Percentiles rank a stretch among this genome's conserved stretches.
phyloP scores from a whole-genome alignment of 2,888 invertebrate species.

The Myopa tessellatipennis region DNA sequence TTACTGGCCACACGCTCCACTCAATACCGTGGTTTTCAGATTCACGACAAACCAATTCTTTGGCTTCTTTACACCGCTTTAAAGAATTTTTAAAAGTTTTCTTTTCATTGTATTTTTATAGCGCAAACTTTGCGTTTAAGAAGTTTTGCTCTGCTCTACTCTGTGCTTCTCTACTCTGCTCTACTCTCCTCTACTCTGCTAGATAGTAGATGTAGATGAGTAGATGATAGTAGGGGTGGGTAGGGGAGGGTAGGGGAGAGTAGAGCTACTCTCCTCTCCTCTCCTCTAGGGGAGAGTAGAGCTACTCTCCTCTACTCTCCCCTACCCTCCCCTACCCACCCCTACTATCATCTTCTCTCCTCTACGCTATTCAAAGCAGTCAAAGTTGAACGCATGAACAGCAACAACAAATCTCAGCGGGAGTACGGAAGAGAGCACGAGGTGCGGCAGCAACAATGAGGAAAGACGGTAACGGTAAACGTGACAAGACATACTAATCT shows the following conservation, averaged over 20 bases:
- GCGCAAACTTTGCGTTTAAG: not conserved
- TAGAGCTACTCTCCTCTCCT: too few species aligned
- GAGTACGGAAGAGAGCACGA: slow-evolving; percentile 1
- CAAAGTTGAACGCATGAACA: not conserved
- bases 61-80: slow-evolving; percentile 4
- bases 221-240: too few species aligned
- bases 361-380: too few species aligned
- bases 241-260: too few species aligned
- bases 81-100: not conserved
- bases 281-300: too few species aligned
- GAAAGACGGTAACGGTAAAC: slow-evolving; percentile 52
- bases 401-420: not conserved
- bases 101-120: not conserved
- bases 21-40: slow-evolving; percentile 47
- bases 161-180: too few species aligned
- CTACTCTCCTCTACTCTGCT: too few species aligned
- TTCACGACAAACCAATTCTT: slow-evolving; percentile 27
- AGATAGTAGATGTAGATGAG: too few species aligned
- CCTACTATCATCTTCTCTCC: too few species aligned
- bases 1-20: slow-evolving; percentile 60
- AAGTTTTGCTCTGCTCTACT: not conserved
- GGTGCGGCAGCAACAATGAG: not conserved
- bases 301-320: too few species aligned
- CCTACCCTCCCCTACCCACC: too few species aligned
- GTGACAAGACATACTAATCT: slow-evolving; percentile 68